A percentile compares a stretch with the other conserved stretches of the same genome.
Evolutionary conservation across 2,113 vertebrate species (phyloP).

Genomic region (Echinops telfairi): DNA sequence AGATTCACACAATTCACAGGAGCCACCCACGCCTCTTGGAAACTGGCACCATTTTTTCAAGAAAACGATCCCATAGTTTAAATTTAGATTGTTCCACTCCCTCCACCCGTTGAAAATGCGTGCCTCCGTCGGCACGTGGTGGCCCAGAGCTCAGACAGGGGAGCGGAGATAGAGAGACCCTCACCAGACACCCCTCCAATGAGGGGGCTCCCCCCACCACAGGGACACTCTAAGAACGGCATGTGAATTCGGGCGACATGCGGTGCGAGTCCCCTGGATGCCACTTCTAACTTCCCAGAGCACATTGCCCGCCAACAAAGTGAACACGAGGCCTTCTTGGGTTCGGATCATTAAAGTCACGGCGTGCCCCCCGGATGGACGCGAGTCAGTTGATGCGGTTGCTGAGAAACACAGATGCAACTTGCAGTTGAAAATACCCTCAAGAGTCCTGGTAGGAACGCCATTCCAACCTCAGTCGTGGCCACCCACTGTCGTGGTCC

Average conservation of each 20-base stretch:
- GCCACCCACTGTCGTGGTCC: too few relatives aligned
- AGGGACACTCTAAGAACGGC: background rate
- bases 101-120: background rate
- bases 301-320: too few relatives aligned
- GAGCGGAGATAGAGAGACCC: too few relatives aligned
- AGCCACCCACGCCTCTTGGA: slow-evolving; percentile 73
- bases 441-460: background rate
- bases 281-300: too few relatives aligned
- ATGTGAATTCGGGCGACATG: background rate
- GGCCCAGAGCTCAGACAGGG: background rate
- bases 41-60: slow-evolving; percentile 71
- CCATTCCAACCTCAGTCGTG: background rate
- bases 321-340: too few relatives aligned
- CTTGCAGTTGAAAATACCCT: background rate
- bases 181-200: background rate
- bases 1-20: slow-evolving; percentile 65
- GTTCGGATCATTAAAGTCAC: too few relatives aligned
- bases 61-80: slow-evolving; percentile 77
- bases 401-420: too few relatives aligned
- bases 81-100: slow-evolving; percentile 71
- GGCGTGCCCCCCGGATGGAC: too few relatives aligned
- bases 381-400: too few relatives aligned
- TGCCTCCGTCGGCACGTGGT: background rate
- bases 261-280: too few relatives aligned
- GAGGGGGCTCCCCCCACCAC: background rate